Conservation (phyloP, 2,113 vertebrate genomes). For the Campylomormyrus numenius region DNA sequence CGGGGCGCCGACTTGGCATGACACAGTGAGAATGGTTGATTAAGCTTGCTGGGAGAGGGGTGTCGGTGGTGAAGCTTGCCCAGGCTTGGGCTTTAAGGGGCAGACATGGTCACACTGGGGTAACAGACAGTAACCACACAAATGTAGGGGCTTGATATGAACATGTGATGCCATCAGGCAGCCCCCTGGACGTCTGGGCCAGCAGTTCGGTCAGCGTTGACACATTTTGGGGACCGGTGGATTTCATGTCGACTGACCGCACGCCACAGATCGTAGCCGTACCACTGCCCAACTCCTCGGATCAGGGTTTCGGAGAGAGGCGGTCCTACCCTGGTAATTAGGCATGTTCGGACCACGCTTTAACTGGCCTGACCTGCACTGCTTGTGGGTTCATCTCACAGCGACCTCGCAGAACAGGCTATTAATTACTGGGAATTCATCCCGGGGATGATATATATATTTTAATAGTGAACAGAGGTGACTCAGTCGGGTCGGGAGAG, state of each 20-base stretch:
- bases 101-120: neutral
- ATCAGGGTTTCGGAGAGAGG: slow-evolving; percentile 44
- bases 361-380: slow-evolving; percentile 30
- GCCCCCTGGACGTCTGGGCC: slow-evolving; percentile 14
- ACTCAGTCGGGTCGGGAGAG: slow-evolving; percentile 53
- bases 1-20: neutral
- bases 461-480: slow-evolving; percentile 32
- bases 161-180: neutral
- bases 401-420: slow-evolving; percentile 23
- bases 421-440: slow-evolving; percentile 32
- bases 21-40: neutral
- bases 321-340: slow-evolving; percentile 37
- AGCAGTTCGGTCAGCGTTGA: slow-evolving; percentile 27
- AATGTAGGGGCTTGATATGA: neutral
- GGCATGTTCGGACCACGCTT: slow-evolving; percentile 34
- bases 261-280: slow-evolving; percentile 25
- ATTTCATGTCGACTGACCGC: slow-evolving; percentile 33
- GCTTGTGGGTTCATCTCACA: slow-evolving; percentile 28
- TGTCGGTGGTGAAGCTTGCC: neutral
- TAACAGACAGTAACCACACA: neutral
- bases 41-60: neutral
- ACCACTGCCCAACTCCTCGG: slow-evolving; percentile 24
- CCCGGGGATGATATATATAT: slow-evolving; percentile 30
- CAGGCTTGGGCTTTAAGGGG: neutral
- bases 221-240: slow-evolving; percentile 23